Conservation (phyloP, 2,797 vertebrate species). For the Danio tinwini region DNA sequence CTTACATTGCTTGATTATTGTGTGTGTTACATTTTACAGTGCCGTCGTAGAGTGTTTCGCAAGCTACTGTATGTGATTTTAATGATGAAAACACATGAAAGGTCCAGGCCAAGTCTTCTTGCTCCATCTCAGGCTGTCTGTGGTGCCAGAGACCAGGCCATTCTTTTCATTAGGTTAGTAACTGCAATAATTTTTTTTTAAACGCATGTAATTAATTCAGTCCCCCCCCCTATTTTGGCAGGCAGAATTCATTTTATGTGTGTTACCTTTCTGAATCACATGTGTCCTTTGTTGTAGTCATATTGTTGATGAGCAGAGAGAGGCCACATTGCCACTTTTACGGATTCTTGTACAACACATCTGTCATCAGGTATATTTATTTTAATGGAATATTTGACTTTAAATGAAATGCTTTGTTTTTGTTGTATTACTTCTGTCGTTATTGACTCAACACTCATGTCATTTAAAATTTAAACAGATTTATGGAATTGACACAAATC, state of each 20-base stretch:
- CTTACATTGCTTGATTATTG: background rate
- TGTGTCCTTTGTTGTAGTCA: slow-evolving; percentile 73
- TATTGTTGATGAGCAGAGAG: slow-evolving; percentile 83
- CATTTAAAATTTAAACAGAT: background rate
- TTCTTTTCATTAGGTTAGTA: slow-evolving; percentile 89
- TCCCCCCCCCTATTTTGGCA: background rate
- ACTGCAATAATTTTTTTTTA: background rate
- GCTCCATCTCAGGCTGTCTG: slow-evolving; percentile 71
- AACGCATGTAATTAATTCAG: background rate
- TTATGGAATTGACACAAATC: no score
- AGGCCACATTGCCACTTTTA: slow-evolving; percentile 79
- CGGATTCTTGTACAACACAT: slow-evolving; percentile 89
- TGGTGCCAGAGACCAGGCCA: slow-evolving; percentile 77
- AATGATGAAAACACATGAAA: slow-evolving; percentile 80
- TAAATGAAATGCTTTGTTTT: background rate
- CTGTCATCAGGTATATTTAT: slow-evolving; percentile 84
- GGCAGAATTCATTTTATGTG: background rate
- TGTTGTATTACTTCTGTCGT: no score
- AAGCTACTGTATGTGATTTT: slow-evolving; percentile 84
- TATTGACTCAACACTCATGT: no score
- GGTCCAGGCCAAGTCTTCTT: slow-evolving; percentile 67
- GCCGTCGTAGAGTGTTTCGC: slow-evolving; percentile 81
- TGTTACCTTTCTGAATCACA: background rate
- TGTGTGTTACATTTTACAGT: slow-evolving; percentile 70
- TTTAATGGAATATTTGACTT: background rate